phyloP scores from a whole-genome alignment of 2,888 invertebrate genomes.

The Drosophila putrida region DNA sequence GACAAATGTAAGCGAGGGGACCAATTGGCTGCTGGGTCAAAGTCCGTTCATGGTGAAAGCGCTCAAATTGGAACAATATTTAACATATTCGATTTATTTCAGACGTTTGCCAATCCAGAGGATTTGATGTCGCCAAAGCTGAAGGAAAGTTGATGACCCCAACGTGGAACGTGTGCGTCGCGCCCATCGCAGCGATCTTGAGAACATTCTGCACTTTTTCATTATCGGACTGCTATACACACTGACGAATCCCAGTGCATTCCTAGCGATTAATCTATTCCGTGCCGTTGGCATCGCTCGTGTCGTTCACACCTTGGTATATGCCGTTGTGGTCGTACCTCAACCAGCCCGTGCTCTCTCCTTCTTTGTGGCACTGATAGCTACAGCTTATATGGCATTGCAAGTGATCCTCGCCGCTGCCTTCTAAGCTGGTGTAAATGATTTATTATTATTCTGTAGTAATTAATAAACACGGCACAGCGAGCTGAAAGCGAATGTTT shows the following conservation, averaged over 20 bases:
- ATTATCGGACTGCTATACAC: slow-evolving; percentile 86
- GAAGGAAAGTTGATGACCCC: slow-evolving; percentile 85
- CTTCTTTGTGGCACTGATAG: slow-evolving; percentile 84
- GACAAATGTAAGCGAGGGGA: slow-evolving; percentile 83
- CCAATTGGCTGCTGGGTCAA: slow-evolving; percentile 43
- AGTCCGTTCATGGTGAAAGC: slow-evolving; percentile 52
- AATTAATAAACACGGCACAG: slow-evolving; percentile 3
- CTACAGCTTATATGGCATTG: slow-evolving; percentile 86
- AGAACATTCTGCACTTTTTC: slow-evolving; percentile 87
- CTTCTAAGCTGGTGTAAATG: slow-evolving; percentile 36
- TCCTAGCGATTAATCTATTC: slow-evolving; percentile 86
- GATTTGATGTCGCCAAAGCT: slow-evolving; percentile 84
- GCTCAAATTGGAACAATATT: neutral
- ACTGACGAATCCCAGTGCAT: slow-evolving; percentile 86
- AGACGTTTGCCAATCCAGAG: slow-evolving; percentile 88
- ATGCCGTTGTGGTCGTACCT: slow-evolving; percentile 86
- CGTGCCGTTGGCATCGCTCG: slow-evolving; percentile 86
- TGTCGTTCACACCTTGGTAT: slow-evolving; percentile 87
- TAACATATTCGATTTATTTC: slow-evolving; percentile 29
- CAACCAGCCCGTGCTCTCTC: slow-evolving; percentile 86
- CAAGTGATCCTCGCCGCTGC: slow-evolving; percentile 76
- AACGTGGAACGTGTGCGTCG: slow-evolving; percentile 87
- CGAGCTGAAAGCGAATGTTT: neutral
- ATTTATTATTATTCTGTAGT: slow-evolving; percentile 3
- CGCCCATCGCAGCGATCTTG: slow-evolving; percentile 88